Percentiles rank a stretch among this genome's conserved stretches.
Evolutionary conservation across 1,140 invertebrate genomes (phyloP).

Genomic region (Caenorhabditis remanei): DNA sequence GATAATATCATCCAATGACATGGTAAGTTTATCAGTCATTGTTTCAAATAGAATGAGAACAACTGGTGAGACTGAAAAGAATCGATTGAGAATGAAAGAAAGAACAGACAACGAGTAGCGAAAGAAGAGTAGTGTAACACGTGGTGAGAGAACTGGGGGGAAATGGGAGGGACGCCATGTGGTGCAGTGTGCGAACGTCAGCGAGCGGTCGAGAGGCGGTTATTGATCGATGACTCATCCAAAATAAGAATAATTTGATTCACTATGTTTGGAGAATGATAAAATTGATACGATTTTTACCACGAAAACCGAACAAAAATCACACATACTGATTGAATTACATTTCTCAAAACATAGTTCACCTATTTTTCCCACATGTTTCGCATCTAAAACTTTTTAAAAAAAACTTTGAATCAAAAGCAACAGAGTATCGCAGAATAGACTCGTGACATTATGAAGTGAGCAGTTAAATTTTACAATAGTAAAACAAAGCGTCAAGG

Average conservation of each 20-base stretch:
- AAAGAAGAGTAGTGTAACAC: background rate
- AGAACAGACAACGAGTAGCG: background rate
- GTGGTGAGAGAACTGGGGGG: background rate
- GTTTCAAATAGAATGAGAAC: background rate
- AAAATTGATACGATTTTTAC: no score
- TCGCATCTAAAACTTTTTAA: no score
- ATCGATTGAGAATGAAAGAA: background rate
- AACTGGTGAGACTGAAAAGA: background rate
- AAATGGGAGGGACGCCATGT: background rate
- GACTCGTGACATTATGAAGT: no score
- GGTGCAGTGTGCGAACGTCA: slow-evolving; percentile 31
- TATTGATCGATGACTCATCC: slow-evolving; percentile 24
- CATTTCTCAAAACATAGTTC: no score
- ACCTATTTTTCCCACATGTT: no score
- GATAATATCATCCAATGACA: slow-evolving; percentile 37
- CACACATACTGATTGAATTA: no score
- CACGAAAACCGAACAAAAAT: no score
- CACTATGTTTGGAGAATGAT: no score
- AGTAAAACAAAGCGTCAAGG: background rate
- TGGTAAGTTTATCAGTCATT: slow-evolving; percentile 24
- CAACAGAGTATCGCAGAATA: no score
- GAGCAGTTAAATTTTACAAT: background rate
- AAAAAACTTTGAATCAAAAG: no score
- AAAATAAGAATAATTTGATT: background rate
- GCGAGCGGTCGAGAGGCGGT: background rate